phyloP scores from a whole-genome alignment of 2,113 vertebrate genomes.

The Oryzias javanicus region DNA sequence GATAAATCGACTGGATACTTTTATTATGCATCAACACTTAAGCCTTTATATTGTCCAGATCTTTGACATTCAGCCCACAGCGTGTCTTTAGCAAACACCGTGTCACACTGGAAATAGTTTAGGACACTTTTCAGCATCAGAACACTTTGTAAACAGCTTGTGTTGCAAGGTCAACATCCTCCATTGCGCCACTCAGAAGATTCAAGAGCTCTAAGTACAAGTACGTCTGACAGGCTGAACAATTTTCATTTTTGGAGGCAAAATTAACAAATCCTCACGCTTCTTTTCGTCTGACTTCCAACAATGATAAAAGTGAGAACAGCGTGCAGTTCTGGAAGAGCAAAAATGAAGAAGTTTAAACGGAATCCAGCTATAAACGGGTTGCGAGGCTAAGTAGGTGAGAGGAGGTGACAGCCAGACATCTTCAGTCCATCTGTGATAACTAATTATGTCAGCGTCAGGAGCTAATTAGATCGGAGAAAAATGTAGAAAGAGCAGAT shows the following conservation, averaged over 20 bases:
- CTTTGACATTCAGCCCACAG: too few species aligned
- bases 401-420: constrained; percentile 48
- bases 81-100: too few species aligned
- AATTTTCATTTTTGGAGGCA: neutral
- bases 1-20: too few species aligned
- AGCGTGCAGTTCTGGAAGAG: neutral
- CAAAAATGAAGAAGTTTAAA: constrained; percentile 14
- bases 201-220: neutral
- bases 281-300: too few species aligned
- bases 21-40: too few species aligned
- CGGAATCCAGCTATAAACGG: constrained; percentile 18
- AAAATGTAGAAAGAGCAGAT: constrained; percentile 61
- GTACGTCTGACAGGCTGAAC: neutral
- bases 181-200: neutral
- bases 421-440: constrained; percentile 55
- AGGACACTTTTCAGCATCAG: too few species aligned
- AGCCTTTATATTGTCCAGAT: too few species aligned
- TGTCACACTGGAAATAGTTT: too few species aligned
- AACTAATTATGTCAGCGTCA: constrained; percentile 57
- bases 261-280: too few species aligned
- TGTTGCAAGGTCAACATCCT: neutral
- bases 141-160: too few species aligned
- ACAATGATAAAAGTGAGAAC: neutral
- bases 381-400: constrained; percentile 12
- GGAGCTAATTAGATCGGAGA: constrained; percentile 58